A percentile compares a stretch with the other conserved stretches of the same genome.
These are phyloP conservation scores for Margaritifera margaritifera DNA, from an alignment of 2,888 invertebrate species.

Conservation along the genomic window DNA sequence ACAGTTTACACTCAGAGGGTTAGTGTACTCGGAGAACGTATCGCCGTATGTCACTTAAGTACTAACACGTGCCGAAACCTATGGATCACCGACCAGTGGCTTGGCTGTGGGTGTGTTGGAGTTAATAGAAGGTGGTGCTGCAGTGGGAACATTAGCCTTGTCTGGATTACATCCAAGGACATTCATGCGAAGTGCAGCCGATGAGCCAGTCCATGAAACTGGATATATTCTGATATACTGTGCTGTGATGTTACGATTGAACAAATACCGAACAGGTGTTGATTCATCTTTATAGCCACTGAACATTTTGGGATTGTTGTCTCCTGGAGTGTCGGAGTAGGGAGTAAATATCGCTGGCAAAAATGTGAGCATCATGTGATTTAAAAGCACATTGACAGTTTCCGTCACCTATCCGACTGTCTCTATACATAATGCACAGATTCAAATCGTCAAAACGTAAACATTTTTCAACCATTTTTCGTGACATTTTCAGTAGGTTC, in stretches of 20 bases:
- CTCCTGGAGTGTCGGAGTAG: constrained; percentile 47
- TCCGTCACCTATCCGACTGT: no score
- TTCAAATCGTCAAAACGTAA: no score
- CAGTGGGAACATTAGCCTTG: constrained; percentile 26
- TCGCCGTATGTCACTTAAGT: no score
- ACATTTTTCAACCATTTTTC: no score
- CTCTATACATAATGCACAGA: no score
- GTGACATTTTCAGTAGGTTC: no score
- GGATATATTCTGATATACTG: constrained; percentile 56
- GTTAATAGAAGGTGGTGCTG: constrained; percentile 18
- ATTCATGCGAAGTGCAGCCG: constrained; percentile 49
- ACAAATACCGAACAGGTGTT: constrained; percentile 49
- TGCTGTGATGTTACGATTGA: constrained; percentile 57
- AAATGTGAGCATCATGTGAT: no score
- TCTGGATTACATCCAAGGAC: constrained; percentile 58
- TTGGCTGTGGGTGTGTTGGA: constrained; percentile 21
- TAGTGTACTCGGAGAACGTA: no score
- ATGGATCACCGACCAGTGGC: constrained; percentile 22
- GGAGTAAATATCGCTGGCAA: no score
- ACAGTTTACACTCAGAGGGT: no score
- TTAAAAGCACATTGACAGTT: no score
- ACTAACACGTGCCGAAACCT: no score
- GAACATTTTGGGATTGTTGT: constrained; percentile 41
- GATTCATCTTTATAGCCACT: constrained; percentile 46
- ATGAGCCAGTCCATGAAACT: constrained; percentile 31